Conservation (phyloP, 1,140 invertebrate genomes). For the Helicorthomorpha holstii region DNA sequence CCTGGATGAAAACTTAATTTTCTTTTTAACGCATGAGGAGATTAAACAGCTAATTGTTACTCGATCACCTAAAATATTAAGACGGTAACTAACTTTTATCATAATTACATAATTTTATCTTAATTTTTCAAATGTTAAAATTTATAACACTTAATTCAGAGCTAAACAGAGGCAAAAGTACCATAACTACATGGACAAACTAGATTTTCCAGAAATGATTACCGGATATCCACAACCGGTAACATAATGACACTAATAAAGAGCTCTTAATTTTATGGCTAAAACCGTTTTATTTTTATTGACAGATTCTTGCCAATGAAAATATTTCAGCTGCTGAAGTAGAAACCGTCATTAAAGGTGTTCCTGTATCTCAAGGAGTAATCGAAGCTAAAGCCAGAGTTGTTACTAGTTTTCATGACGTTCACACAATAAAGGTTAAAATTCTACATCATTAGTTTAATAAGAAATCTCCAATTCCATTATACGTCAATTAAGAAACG, state of each 20-base stretch:
- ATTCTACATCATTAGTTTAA: neutral
- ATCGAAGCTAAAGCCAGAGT: conserved; percentile 50
- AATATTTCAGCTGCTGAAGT: no score
- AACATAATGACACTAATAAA: no score
- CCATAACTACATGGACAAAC: conserved; percentile 33
- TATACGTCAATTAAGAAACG: no score
- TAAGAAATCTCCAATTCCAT: no score
- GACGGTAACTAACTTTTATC: no score
- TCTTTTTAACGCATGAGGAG: conserved; percentile 48
- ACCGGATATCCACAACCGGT: conserved; percentile 33
- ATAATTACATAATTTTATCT: no score
- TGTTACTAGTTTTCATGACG: conserved; percentile 29
- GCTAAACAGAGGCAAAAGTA: no score
- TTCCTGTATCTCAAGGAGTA: conserved; percentile 48
- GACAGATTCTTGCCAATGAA: no score
- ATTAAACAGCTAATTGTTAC: conserved; percentile 36
- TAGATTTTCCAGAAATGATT: conserved; percentile 44
- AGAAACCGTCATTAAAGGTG: conserved; percentile 35
- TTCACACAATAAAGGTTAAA: conserved; percentile 24
- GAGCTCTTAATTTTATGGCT: no score
- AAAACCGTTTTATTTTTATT: no score
- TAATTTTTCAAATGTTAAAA: no score
- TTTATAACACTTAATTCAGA: no score
- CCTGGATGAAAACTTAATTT: conserved; percentile 45
- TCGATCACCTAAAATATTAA: conserved; percentile 36